phyloP scores from a whole-genome alignment of 2,888 invertebrate species.

The Dryadula phaetusa region DNA sequence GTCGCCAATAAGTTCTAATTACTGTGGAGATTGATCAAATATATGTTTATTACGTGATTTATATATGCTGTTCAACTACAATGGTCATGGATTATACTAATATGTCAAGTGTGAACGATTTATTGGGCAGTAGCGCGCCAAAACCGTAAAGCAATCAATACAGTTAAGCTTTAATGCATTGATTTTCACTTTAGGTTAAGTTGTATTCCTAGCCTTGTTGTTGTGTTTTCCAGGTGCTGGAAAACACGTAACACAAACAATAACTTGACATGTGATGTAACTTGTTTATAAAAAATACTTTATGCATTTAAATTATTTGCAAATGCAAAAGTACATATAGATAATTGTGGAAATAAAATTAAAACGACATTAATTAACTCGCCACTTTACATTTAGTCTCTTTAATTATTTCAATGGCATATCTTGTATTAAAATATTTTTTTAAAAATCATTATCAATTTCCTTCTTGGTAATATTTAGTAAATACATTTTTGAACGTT shows the following conservation, averaged over 20 bases:
- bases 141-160: constrained; percentile 50
- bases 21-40: background rate
- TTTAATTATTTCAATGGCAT: too few relatives aligned
- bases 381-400: background rate
- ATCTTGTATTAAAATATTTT: background rate
- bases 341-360: background rate
- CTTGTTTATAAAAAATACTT: background rate
- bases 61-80: constrained; percentile 27
- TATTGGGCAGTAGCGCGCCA: constrained; percentile 43
- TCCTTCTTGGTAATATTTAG: background rate
- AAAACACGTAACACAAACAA: constrained; percentile 34
- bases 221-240: too few relatives aligned
- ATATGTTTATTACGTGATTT: constrained; percentile 18
- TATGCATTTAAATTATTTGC: background rate
- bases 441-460: background rate
- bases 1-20: constrained; percentile 11
- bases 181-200: constrained; percentile 30
- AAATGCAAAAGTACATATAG: background rate
- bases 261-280: constrained; percentile 27
- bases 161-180: constrained; percentile 46
- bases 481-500: background rate
- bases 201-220: constrained; percentile 18
- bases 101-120: constrained; percentile 35
- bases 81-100: constrained; percentile 25
- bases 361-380: constrained; percentile 13